Base-by-base conservation (phyloP, 2,113 vertebrate genomes). In the Oncorhynchus masou region DNA sequence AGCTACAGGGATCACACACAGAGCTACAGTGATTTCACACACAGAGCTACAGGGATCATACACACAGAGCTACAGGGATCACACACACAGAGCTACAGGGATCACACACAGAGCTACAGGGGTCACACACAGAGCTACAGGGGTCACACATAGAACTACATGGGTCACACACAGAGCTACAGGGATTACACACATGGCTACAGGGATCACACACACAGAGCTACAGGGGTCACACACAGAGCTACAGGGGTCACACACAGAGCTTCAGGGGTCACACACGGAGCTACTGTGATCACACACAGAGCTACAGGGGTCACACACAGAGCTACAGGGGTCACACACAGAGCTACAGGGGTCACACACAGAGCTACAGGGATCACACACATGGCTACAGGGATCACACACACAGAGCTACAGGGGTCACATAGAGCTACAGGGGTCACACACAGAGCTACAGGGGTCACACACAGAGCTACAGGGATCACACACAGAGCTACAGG, bases 371-470 rank as follows among this genome's bases (percentile, higher is more conserved):
- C 91, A 94, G 25, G 94, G 69, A 92, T 75, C 34, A 39, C 34
- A 39, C 34, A 29, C 29, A 29, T 1, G 86, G 70, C 90, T 97
- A 75, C 91, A 94, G 25, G 94, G 69, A 92, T 75, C 34, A 39
- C 34, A 39, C 34, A 29, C 29, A n/a, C n/a, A n/a, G n/a, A n/a
- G n/a, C n/a, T n/a, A n/a, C n/a, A n/a, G n/a, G n/a, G n/a, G n/a
- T n/a, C n/a, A n/a, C n/a, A n/a, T n/a, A 29, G 25, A 87, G 70
- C 90, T 97, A 75, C 91, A 94, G 25, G 94, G 69, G 91, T 75
- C 34, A 39, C 34, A 39, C 34, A 29, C 29, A 29, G 25, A 87
- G 70, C 90, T 97, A 75, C 91, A 94, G 25, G 94, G 69, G 91
- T 75, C 34, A 39, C 34, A 39, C 34, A 29, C 29, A 29, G 25